A percentile compares a stretch with the other conserved stretches of the same genome.
phyloP scores from a whole-genome alignment of 2,888 invertebrate genomes.

The Nomada fabriciana region DNA sequence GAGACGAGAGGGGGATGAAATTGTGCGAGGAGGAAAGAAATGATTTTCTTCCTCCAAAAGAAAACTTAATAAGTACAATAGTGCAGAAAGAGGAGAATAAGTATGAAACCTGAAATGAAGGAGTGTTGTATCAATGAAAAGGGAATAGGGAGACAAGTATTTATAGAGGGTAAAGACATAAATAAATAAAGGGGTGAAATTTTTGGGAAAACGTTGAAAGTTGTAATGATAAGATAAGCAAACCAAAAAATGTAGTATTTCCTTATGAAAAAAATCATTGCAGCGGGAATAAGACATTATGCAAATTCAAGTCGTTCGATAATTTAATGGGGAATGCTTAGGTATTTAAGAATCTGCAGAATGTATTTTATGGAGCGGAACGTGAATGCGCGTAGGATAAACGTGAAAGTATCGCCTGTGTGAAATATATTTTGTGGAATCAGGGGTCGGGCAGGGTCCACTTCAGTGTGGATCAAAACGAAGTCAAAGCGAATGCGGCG shows the following conservation, averaged over 20 bases:
- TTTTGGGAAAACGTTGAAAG: too few species aligned
- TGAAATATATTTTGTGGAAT: conserved; percentile 7
- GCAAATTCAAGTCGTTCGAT: neutral
- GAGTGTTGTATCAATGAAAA: too few species aligned
- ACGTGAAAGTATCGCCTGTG: conserved; percentile 7
- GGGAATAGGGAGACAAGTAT: too few species aligned
- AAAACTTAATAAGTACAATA: too few species aligned
- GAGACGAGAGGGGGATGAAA: neutral
- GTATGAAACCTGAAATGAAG: too few species aligned
- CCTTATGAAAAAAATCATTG: neutral
- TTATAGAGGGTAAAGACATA: too few species aligned
- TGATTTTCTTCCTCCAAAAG: too few species aligned
- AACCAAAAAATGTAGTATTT: neutral
- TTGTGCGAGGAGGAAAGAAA: neutral
- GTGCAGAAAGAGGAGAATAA: too few species aligned
- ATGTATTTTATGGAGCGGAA: neutral
- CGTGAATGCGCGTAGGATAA: neutral
- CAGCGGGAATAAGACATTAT: neutral
- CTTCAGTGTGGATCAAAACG: conserved; percentile 77
- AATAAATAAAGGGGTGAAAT: neutral
- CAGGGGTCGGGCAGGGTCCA: conserved; percentile 79
- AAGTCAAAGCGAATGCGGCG: conserved; percentile 61
- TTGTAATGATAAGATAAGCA: too few species aligned
- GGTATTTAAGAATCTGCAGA: neutral
- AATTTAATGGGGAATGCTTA: neutral